A percentile compares a stretch with the other conserved stretches of the same genome.
phyloP scores from a whole-genome alignment of 2,113 vertebrate genomes.

The Acrocephalus kingi region DNA sequence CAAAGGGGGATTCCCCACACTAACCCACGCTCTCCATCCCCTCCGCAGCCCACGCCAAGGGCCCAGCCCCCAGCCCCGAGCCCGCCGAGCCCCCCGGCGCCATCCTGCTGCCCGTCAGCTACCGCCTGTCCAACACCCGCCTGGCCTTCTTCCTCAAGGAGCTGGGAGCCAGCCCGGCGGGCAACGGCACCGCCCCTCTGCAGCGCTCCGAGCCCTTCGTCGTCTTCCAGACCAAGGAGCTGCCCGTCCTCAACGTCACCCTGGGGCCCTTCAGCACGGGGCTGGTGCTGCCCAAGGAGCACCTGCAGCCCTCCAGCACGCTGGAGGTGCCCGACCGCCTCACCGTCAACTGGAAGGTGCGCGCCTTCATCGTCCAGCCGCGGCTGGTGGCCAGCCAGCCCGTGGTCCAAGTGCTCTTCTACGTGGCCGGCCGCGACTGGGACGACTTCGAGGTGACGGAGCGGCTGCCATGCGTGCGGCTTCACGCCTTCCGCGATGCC shows the following conservation, averaged over 20 bases:
- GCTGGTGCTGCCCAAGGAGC: conserved; percentile 88
- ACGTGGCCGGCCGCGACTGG: conserved; percentile 95
- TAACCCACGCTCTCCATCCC: accelerated
- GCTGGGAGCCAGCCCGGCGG: conserved; percentile 46
- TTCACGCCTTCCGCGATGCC: conserved; percentile 91
- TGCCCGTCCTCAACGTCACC: conserved; percentile 90
- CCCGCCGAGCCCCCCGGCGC: conserved; percentile 70
- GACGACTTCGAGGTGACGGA: conserved; percentile 90
- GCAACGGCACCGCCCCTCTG: conserved; percentile 68
- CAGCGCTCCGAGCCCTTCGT: conserved; percentile 94
- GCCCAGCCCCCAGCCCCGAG: conserved; percentile 80
- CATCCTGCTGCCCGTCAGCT: conserved; percentile 86
- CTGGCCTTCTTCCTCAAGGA: conserved; percentile 95
- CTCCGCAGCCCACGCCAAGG: conserved; percentile 77
- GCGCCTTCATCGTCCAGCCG: conserved; percentile 93
- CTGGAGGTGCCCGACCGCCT: conserved; percentile 90
- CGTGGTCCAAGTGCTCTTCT: conserved; percentile 93
- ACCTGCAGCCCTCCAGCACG: conserved; percentile 92
- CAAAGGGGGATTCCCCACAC: accelerated
- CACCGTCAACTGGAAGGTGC: conserved; percentile 97
- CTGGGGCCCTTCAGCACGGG: conserved; percentile 90
- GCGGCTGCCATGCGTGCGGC: conserved; percentile 88
- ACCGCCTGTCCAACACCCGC: conserved; percentile 92
- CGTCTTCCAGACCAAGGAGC: conserved; percentile 96
- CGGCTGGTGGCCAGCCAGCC: conserved; percentile 89